phyloP scores from a whole-genome alignment of 1,140 invertebrate genomes.

The Nephotettix cincticeps region DNA sequence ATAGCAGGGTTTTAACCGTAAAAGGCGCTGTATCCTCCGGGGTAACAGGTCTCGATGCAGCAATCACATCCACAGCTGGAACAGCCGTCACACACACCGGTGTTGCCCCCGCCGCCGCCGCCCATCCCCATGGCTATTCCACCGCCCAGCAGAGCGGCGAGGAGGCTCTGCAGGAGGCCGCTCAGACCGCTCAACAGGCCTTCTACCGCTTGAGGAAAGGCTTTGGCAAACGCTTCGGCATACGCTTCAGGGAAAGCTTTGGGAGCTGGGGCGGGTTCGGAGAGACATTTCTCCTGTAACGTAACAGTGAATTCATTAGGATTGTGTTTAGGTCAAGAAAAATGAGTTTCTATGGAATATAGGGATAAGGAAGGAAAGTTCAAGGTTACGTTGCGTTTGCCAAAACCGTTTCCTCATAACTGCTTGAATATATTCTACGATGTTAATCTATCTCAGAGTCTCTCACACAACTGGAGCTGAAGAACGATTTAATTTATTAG shows the following conservation, averaged over 20 bases:
- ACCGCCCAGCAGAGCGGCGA: background rate
- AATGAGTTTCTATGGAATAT: no score
- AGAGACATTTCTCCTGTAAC: background rate
- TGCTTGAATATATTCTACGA: no score
- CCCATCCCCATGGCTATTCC: background rate
- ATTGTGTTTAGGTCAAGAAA: no score
- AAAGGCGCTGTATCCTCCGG: background rate
- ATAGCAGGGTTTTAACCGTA: no score
- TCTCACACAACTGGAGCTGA: no score
- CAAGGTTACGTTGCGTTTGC: no score
- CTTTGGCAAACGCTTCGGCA: constrained; percentile 2
- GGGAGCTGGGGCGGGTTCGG: background rate
- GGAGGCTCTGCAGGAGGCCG: background rate
- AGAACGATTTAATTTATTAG: no score
- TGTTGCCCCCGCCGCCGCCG: no score
- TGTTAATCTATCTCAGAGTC: no score
- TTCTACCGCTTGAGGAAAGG: background rate
- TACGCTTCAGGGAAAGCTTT: background rate
- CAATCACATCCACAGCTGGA: background rate
- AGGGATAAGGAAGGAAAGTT: no score
- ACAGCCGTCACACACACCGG: background rate
- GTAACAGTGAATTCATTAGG: background rate
- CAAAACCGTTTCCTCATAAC: no score
- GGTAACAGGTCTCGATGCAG: background rate
- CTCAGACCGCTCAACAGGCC: background rate